Evolutionary conservation across 30 jellyfish, hydroid and myxozoan species (phyloP), one percentile per base, ranked within the genome.

Genomic region (Cassiopea xamachana): DNA sequence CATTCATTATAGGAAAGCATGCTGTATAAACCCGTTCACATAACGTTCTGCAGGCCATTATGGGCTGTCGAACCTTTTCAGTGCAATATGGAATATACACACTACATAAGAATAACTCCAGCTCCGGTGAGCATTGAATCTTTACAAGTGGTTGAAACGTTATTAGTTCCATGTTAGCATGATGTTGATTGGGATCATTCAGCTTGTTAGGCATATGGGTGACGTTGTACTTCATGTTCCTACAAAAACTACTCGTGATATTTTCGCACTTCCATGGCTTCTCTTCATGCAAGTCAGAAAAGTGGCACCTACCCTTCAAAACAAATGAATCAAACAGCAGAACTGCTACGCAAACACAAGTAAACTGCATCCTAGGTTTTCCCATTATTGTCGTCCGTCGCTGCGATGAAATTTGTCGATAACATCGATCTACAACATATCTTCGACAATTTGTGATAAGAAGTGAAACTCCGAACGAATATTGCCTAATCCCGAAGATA

Each of bases 221-320:
- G 67, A 75, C 92, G 71, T 96, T 96, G 51, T 96, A 96, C 60
- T 87, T 96, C 90, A 96, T 84, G 19, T 85, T 92, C 75, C 60
- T 92, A 90, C 99, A 96, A 82, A 88, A 84, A 9, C 59, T 93
- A 47, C 84, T 82, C 7, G 91, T 85, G 17, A 96, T 81, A 16
- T 90, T 89, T 51, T 81, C 99, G 85, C 99, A 96, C 71, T 96
- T 96, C 98, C 98, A 92, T 45, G 97, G 89, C 9, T 83, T 76
- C 71, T 90, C 97, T 49, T 83, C 93, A 82, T 75, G 69, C 82
- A 75, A 10, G 59, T 83, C 93, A 60, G 60, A 87, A 64, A 90
- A 80, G 47, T 90, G 91, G 39, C 97, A 90, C 75, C 84, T 83
- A 83, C 82, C 84, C 51, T 90, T 88, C 82, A 83, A 90, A 90